Evolutionary conservation across 2,888 invertebrate species (phyloP).

Genomic region (Lampropteryx suffumata): DNA sequence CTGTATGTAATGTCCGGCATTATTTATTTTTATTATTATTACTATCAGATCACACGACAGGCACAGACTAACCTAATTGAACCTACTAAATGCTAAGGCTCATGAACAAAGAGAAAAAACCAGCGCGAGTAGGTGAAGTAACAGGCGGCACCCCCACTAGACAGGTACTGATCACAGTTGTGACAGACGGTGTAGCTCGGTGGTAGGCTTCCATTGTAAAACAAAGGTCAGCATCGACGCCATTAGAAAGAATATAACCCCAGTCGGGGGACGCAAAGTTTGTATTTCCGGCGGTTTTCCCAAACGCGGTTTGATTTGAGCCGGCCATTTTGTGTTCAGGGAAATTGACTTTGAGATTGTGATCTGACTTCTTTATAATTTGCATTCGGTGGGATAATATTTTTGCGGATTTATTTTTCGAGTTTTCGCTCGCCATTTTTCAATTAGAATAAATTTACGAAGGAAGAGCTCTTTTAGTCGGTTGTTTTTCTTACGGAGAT

Average conservation of each 20-base stretch:
- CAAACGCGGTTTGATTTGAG: slow-evolving; percentile 16
- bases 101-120: too few species aligned
- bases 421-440: slow-evolving; percentile 17
- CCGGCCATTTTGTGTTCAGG: slow-evolving; percentile 26
- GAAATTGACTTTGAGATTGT: slow-evolving; percentile 29
- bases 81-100: too few species aligned
- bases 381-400: slow-evolving; percentile 20
- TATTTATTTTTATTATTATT: too few species aligned
- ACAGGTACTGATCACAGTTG: too few species aligned
- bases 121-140: too few species aligned
- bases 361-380: slow-evolving; percentile 33
- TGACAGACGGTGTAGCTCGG: not conserved
- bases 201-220: not conserved
- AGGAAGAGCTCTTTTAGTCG: slow-evolving; percentile 8
- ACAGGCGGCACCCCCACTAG: too few species aligned
- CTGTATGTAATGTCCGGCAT: too few species aligned
- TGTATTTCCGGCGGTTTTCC: slow-evolving; percentile 22
- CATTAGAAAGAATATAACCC: slow-evolving; percentile 21
- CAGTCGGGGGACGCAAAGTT: slow-evolving; percentile 14
- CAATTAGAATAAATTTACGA: slow-evolving; percentile 21
- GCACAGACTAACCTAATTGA: too few species aligned
- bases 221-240: slow-evolving; percentile 20
- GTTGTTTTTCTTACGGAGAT: slow-evolving; percentile 8
- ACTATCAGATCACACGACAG: too few species aligned
- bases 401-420: slow-evolving; percentile 26